Evolutionary conservation across 1,140 invertebrate genomes (phyloP).

Genomic region (Charaxes varanes): DNA sequence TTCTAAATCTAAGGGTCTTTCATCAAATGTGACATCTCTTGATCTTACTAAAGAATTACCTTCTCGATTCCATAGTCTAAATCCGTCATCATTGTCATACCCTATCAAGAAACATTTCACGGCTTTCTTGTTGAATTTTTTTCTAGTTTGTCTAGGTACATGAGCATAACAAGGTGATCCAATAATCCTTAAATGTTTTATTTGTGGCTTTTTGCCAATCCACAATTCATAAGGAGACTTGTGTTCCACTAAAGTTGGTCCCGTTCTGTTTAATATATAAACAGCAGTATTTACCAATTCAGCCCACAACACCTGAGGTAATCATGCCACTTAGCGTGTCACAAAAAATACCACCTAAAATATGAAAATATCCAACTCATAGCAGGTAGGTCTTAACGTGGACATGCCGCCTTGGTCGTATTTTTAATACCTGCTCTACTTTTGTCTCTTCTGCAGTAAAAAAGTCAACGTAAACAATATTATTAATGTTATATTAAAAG

Average conservation of each 20-base stretch:
- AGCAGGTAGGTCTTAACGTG: no score
- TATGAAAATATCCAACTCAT: no score
- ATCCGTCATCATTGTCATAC: slow-evolving; percentile 18
- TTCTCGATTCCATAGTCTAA: neutral
- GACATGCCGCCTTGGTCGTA: no score
- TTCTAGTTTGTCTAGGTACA: slow-evolving; percentile 26
- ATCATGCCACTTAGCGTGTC: no score
- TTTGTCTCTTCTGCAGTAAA: no score
- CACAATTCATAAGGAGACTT: neutral
- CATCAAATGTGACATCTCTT: slow-evolving; percentile 5
- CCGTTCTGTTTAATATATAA: slow-evolving; percentile 44
- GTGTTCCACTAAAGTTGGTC: slow-evolving; percentile 19
- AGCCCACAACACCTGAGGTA: slow-evolving; percentile 43
- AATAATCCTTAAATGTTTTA: slow-evolving; percentile 20
- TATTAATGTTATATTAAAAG: no score
- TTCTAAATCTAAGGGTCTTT: neutral
- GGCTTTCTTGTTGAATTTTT: slow-evolving; percentile 29
- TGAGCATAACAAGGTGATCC: slow-evolving; percentile 24
- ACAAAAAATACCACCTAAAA: no score
- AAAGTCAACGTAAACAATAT: no score
- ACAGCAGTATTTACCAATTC: slow-evolving; percentile 43
- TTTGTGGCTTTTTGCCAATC: neutral
- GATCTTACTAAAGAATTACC: neutral
- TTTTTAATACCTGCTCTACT: no score
- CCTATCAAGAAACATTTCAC: slow-evolving; percentile 28